These are phyloP conservation scores for Sciurus vulgaris DNA, from an alignment of 2,797 vertebrate genomes.

Conservation along the genomic window DNA sequence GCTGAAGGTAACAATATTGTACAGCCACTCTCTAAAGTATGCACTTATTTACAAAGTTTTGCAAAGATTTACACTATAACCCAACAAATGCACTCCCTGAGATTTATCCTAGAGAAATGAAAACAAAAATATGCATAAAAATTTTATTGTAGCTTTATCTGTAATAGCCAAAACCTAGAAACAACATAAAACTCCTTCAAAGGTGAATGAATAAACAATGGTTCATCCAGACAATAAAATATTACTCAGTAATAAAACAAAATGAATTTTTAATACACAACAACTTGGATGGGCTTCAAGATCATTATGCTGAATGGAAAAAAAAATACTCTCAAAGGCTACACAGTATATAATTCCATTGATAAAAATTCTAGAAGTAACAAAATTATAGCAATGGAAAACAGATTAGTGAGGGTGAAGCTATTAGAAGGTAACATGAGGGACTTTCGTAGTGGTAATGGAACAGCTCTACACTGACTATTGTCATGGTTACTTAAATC, in stretches of 20 bases:
- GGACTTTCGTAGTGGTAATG: background rate
- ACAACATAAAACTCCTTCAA: background rate
- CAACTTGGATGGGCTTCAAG: background rate
- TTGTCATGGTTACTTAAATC: background rate
- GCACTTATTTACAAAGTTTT: background rate
- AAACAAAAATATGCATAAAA: conserved; percentile 9
- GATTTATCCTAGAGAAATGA: background rate
- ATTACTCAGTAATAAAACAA: background rate
- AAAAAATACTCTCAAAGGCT: background rate
- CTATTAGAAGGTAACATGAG: background rate
- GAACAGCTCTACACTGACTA: background rate
- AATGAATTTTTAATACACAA: background rate
- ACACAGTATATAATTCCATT: background rate
- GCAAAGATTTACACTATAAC: background rate
- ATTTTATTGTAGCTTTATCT: background rate
- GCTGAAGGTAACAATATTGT: background rate
- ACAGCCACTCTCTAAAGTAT: background rate
- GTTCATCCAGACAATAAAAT: background rate
- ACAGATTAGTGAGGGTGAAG: background rate
- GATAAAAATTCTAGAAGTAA: background rate
- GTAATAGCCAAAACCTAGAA: background rate
- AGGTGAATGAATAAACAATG: background rate
- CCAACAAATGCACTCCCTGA: background rate
- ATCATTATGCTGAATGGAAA: background rate
- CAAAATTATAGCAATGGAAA: background rate